Evolutionary conservation across 2,113 vertebrate genomes (phyloP).

Genomic region (Piaya cayana): DNA sequence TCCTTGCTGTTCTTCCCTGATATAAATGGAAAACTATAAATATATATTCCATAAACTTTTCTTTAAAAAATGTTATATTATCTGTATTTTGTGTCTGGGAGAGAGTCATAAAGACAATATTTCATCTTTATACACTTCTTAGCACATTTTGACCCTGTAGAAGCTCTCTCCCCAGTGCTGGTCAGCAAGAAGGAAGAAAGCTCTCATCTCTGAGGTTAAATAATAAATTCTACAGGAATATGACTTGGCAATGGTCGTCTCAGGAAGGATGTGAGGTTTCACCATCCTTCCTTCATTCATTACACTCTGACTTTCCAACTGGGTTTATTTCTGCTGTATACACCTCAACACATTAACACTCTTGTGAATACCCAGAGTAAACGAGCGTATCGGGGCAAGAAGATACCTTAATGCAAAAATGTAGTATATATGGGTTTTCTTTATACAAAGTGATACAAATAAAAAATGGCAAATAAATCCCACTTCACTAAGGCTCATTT

Average conservation of each 20-base stretch:
- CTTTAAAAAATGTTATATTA: neutral
- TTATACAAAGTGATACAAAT: neutral
- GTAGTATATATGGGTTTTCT: rapidly evolving
- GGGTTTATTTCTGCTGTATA: neutral
- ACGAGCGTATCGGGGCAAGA: neutral
- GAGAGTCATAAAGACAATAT: neutral
- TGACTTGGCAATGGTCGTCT: neutral
- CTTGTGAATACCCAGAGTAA: neutral
- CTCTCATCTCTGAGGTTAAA: neutral
- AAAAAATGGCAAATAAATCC: neutral
- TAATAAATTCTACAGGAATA: neutral
- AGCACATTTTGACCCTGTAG: neutral
- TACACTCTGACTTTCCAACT: neutral
- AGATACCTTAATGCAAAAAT: neutral
- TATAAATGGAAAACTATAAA: neutral
- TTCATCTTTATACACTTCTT: neutral
- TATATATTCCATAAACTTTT: neutral
- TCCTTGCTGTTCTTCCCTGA: neutral
- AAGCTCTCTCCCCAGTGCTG: neutral
- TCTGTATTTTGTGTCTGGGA: neutral
- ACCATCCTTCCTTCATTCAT: no score
- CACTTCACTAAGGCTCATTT: neutral
- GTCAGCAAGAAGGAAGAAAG: neutral
- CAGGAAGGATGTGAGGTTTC: neutral
- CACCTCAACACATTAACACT: neutral